These are phyloP conservation scores for Halisarca cf. caerulea DNA, from an alignment of 37 sponge, comb jelly and placozoan species.

Conservation along the genomic window DNA sequence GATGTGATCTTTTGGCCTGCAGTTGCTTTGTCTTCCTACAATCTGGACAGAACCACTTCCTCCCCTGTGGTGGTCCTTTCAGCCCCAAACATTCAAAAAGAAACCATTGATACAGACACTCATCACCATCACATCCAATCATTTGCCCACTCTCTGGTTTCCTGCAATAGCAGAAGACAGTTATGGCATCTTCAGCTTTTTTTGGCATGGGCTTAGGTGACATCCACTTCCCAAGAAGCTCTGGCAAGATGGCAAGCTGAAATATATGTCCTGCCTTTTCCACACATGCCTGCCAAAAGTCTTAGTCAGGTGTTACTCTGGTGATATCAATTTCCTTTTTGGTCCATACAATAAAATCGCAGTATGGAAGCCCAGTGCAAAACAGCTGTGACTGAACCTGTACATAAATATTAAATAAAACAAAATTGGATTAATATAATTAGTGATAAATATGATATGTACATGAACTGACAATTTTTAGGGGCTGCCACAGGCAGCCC, in stretches of 20 bases:
- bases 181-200: too few relatives aligned
- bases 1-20: too few relatives aligned
- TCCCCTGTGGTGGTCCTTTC: too few relatives aligned
- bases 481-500: too few relatives aligned
- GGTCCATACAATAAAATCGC: slow-evolving; percentile 19
- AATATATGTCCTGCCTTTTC: neutral
- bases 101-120: too few relatives aligned
- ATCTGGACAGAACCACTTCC: too few relatives aligned
- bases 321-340: neutral
- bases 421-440: too few relatives aligned
- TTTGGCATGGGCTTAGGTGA: neutral
- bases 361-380: slow-evolving; percentile 17
- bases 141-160: neutral
- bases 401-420: too few relatives aligned
- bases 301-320: slow-evolving; percentile 11
- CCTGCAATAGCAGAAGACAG: slow-evolving; percentile 36
- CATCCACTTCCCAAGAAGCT: slow-evolving; percentile 33
- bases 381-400: slow-evolving; percentile 55
- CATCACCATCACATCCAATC: neutral
- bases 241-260: slow-evolving; percentile 21
- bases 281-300: slow-evolving; percentile 6
- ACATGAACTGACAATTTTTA: too few relatives aligned
- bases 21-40: too few relatives aligned
- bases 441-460: neutral
- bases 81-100: too few relatives aligned